These are phyloP conservation scores for Ptilonorhynchus violaceus DNA, from an alignment of 2,113 vertebrate genomes.

Conservation along the genomic window DNA sequence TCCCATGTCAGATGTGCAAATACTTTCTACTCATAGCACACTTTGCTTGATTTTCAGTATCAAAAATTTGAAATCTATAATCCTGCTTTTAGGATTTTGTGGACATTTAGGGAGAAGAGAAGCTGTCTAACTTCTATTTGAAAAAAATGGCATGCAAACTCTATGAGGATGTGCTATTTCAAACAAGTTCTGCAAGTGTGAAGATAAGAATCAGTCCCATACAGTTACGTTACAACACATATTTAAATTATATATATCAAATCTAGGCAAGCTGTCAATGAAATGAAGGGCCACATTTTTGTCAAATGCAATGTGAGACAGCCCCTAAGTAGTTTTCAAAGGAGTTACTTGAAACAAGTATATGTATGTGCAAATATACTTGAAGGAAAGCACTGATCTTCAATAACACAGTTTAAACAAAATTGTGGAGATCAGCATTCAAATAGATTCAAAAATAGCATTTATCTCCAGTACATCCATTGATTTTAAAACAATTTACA, in stretches of 20 bases:
- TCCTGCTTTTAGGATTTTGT: neutral
- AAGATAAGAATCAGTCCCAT: neutral
- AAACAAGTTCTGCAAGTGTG: neutral
- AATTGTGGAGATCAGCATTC: neutral
- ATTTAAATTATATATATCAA: neutral
- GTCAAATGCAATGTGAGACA: neutral
- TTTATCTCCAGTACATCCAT: neutral
- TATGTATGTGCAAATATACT: neutral
- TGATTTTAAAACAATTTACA: neutral
- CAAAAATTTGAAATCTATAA: neutral
- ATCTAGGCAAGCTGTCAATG: neutral
- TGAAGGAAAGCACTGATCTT: neutral
- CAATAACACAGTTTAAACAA: neutral
- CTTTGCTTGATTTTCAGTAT: neutral
- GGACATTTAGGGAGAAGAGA: neutral
- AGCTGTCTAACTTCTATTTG: neutral
- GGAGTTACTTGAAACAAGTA: neutral
- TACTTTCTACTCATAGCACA: neutral
- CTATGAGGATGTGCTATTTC: neutral
- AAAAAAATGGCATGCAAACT: neutral
- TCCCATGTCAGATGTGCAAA: neutral
- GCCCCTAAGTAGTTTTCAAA: neutral
- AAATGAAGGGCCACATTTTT: neutral
- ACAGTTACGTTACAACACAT: neutral
- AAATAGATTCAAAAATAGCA: neutral